Evolutionary conservation across 2,888 invertebrate species (phyloP).

Genomic region (Tenodera sinensis): DNA sequence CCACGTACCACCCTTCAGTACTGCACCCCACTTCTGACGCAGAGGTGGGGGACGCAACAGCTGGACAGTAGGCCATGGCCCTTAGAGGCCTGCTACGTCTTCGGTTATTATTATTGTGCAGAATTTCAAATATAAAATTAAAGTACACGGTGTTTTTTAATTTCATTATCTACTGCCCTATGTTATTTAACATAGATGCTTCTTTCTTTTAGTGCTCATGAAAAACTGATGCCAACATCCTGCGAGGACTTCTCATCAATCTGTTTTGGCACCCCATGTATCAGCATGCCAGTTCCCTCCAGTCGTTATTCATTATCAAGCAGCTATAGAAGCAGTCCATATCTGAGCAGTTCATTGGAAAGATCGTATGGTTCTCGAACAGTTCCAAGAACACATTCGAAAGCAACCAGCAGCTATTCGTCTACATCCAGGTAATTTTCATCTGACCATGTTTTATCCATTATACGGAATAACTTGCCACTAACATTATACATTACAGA

Average conservation of each 20-base stretch:
- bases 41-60: too few species aligned
- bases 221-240: background rate
- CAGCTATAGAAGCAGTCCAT: background rate
- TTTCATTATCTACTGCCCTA: too few species aligned
- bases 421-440: background rate
- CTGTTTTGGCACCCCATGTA: background rate
- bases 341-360: background rate
- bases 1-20: too few species aligned
- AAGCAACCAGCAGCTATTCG: background rate
- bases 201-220: background rate
- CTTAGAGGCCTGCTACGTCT: too few species aligned
- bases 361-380: background rate
- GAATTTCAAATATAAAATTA: too few species aligned
- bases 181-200: background rate
- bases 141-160: too few species aligned
- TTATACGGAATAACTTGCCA: background rate
- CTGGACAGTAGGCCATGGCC: too few species aligned
- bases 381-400: background rate
- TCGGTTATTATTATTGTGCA: too few species aligned
- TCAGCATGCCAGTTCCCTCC: slow-evolving; percentile 11
- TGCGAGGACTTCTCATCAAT: slow-evolving; percentile 1
- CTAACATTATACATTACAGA: too few species aligned
- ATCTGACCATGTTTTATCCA: background rate
- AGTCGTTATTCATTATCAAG: background rate
- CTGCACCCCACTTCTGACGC: too few species aligned